Percentiles rank a stretch among this genome's conserved stretches.
Evolutionary conservation across 2,888 invertebrate species (phyloP).

Genomic region (Chymomyza amoena): DNA sequence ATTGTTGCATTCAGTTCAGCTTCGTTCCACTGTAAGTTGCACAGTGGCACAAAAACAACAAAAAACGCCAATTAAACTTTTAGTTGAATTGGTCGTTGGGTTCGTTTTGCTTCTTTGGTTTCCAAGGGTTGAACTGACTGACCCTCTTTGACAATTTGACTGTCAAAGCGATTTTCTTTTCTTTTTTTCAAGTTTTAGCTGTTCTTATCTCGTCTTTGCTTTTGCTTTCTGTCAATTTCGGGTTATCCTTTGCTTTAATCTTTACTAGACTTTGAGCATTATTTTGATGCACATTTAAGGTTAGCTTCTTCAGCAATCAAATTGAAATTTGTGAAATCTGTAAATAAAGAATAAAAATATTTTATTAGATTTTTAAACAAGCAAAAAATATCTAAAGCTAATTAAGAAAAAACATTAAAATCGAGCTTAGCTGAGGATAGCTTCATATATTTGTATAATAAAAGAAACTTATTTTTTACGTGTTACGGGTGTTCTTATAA

Average conservation of each 20-base stretch:
- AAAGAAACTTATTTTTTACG: too few relatives aligned
- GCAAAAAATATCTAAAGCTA: neutral
- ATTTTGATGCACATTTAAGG: neutral
- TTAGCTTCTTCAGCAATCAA: neutral
- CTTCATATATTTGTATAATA: too few relatives aligned
- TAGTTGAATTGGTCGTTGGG: slow-evolving; percentile 45
- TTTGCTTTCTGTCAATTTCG: neutral
- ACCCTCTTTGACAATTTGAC: neutral
- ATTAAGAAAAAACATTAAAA: too few relatives aligned
- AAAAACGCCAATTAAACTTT: slow-evolving; percentile 62
- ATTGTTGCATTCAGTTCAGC: slow-evolving; percentile 58
- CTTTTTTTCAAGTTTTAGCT: neutral
- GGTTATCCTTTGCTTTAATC: neutral
- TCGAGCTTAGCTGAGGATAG: too few relatives aligned
- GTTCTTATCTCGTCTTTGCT: neutral
- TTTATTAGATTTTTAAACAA: neutral
- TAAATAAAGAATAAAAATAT: neutral
- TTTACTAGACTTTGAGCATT: neutral
- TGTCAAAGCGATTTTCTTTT: slow-evolving; percentile 2
- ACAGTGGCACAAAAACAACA: neutral
- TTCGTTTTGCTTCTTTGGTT: slow-evolving; percentile 33
- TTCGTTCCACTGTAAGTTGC: neutral
- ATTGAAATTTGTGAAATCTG: neutral
- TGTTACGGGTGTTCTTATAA: too few relatives aligned
- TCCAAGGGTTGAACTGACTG: neutral